Evolutionary conservation across 1,140 invertebrate genomes (phyloP), one percentile per base, ranked within the genome.

Genomic region (Heterodera schachtii): DNA sequence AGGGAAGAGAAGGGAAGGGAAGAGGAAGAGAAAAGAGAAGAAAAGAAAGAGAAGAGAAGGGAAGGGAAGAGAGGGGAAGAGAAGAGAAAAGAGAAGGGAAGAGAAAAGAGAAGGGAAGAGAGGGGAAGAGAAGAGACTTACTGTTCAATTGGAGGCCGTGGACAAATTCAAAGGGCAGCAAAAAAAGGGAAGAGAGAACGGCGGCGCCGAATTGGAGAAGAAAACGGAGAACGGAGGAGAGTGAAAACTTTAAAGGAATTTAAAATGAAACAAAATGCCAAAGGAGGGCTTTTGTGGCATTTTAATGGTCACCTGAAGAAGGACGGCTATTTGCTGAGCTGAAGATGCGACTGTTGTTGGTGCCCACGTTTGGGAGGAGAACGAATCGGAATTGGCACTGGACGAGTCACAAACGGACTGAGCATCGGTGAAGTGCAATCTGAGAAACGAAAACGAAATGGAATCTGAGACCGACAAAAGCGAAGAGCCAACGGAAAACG

Each of bases 331-430:
- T 31, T 6, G 21, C 19, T 19, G 49, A 43, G 78, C 79, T 41
- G 75, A 7, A 6, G 66, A 1, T 19, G 82, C 21, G 8, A 60
- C 44, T n/a, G 66, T 1, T 7, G 16, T 78, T 71, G 57, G 67
- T 75, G 67, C 67, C 71, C 73, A 66, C 16, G 52, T 49, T 19
- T 76, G 52, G 5, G 31, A 13, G 19, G 66, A 44, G 8, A n/a
- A 16, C 9, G 47, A 52, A 67, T 78, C 76, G 69, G 31, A 4
- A 9, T 11, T n/a, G 57, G 69, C 69, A n/a, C 21, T 44, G 8
- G 60, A 16, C 16, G 78, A 47, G 19, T 86, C 86, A 79, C 85
- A 86, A 78, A 86, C 87, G n/a, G 82, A 82, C 82, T 86, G 85
- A 52, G 86, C 84, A 66, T 86, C 86, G 16, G 47, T 70, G 71